Base-by-base conservation (phyloP, 2,113 vertebrate species). In the Nesogale talazaci region DNA sequence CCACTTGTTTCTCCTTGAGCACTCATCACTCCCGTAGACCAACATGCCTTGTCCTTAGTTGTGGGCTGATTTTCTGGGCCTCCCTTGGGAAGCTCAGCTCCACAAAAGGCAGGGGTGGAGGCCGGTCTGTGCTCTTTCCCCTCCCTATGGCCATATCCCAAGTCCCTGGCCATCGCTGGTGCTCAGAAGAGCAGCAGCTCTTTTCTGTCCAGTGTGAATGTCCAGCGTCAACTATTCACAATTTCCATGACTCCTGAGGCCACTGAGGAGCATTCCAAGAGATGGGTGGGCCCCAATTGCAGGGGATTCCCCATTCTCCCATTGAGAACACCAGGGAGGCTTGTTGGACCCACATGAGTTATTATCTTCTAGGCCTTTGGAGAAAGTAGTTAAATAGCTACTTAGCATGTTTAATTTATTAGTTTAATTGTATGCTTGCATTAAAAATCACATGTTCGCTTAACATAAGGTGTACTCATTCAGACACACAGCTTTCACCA, bases 401-500 rank as follows among this genome's bases (percentile, higher is more conserved):
- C 63, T 94, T 80, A 76, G 10, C n/a, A 59, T 81, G 36, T 67
- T 57, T 77, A 42, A 80, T 72, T 70, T 83, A 74, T 88, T 90
- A 70, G 52, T 82, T 88, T 76, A 74, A 74, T 93, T 56, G n/a
- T 34, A 36, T n/a, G 3, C 34, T 31, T 52, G 86, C 90, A 22
- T n/a, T 72, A 77, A 81, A 83, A 88, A 61, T 31, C 77, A 12
- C 0, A 0, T 25, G 15, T 29, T 77, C 25, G 77, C 36, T 81
- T 52, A 63, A 86, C 86, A n/a, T 57, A 61, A 40, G 82, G 10
- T 20, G 15, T 2, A 61, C 67, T 72, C 1, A 57, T 52, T 83
- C 38, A 27, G 77, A 83, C 61, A 56, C 0, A 12, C 27, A 65
- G 34, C 3, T 57, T 63, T 76, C 40, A 17, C 84, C 46, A 31